Evolutionary conservation across 2,113 vertebrate species (phyloP).

Genomic region (Pluvialis apricaria): DNA sequence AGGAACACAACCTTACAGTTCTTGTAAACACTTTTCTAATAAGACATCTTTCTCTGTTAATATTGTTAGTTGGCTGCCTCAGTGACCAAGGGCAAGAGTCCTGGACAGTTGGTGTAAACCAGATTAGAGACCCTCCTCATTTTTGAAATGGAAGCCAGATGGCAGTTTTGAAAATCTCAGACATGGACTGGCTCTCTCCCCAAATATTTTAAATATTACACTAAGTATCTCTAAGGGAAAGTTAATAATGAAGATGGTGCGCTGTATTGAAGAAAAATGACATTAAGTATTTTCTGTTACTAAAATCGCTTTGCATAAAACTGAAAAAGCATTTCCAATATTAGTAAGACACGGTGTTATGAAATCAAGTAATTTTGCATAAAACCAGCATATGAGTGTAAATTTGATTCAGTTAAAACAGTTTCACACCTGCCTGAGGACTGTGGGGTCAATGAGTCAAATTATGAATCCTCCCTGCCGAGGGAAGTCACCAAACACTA

Average conservation of each 20-base stretch:
- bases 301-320: background rate
- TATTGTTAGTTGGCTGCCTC: slow-evolving; percentile 6
- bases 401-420: background rate
- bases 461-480: background rate
- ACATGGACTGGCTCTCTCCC: background rate
- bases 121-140: background rate
- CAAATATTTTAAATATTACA: slow-evolving; percentile 39
- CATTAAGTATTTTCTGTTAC: background rate
- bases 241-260: slow-evolving; percentile 6
- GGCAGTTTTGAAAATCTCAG: background rate
- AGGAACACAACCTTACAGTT: background rate
- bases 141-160: slow-evolving; percentile 32
- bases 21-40: slow-evolving; percentile 17
- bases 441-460: background rate
- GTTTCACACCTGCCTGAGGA: background rate
- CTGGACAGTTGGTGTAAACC: background rate
- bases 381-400: background rate
- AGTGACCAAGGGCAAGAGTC: background rate
- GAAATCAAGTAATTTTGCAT: background rate
- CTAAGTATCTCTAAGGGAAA: slow-evolving; percentile 6
- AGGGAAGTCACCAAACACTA: background rate
- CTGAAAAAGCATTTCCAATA: background rate
- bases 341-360: background rate
- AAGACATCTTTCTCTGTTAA: slow-evolving; percentile 13
- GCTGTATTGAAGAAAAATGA: slow-evolving; percentile 4